Evolutionary conservation across 2,113 vertebrate genomes (phyloP).

Genomic region (Corynorhinus townsendii): DNA sequence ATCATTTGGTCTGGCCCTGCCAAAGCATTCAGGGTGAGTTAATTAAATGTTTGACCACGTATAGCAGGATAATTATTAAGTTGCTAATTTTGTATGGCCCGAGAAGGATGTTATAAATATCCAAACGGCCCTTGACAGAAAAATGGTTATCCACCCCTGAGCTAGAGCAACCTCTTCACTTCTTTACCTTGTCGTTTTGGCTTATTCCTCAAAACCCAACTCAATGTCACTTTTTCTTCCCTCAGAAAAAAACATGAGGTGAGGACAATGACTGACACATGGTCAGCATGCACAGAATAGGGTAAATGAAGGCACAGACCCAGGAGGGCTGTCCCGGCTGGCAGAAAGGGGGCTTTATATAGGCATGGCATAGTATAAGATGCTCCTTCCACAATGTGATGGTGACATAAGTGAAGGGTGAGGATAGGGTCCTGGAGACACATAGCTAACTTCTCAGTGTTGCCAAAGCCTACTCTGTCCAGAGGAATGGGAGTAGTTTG

Average conservation of each 20-base stretch:
- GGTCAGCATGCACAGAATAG: too few relatives aligned
- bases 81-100: too few relatives aligned
- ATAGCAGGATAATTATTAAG: too few relatives aligned
- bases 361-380: not conserved
- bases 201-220: not conserved
- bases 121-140: too few relatives aligned
- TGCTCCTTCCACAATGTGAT: not conserved
- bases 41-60: too few relatives aligned
- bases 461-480: not conserved
- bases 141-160: too few relatives aligned
- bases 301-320: not conserved
- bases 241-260: not conserved
- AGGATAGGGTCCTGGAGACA: not conserved
- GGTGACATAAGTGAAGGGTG: not conserved
- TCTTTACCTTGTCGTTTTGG: not conserved
- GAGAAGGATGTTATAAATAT: too few relatives aligned
- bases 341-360: not conserved
- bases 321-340: not conserved
- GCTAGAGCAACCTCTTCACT: too few relatives aligned
- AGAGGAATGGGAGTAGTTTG: not conserved
- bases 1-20: too few relatives aligned
- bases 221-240: not conserved
- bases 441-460: not conserved
- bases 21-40: too few relatives aligned
- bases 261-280: not conserved